Percentiles rank a stretch among this genome's conserved stretches.
Evolutionary conservation across 2,113 vertebrate genomes (phyloP).

Genomic region (Phocoena phocoena): DNA sequence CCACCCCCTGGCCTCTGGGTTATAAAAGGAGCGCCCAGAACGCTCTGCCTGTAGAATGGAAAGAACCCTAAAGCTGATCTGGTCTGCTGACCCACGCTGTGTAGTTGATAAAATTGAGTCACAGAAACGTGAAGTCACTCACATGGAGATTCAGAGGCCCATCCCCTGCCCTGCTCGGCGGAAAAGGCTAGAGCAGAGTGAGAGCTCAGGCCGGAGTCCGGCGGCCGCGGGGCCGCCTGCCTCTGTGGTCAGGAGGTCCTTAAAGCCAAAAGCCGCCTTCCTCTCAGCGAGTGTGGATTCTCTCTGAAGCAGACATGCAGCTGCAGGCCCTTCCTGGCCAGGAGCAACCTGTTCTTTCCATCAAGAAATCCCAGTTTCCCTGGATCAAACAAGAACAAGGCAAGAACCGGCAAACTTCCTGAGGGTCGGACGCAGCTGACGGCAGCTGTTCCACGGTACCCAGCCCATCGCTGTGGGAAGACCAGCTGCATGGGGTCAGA

Average conservation of each 20-base stretch:
- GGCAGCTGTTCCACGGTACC: not conserved
- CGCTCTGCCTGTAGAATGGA: not conserved
- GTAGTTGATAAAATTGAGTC: not conserved
- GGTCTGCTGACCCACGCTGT: not conserved
- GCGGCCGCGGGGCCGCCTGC: not conserved
- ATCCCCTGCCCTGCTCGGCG: not conserved
- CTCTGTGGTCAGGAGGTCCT: not conserved
- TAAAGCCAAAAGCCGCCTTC: not conserved
- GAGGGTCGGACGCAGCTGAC: not conserved
- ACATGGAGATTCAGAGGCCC: not conserved
- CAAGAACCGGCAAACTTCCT: not conserved
- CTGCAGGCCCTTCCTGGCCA: slow-evolving; percentile 51
- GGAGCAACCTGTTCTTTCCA: slow-evolving; percentile 62
- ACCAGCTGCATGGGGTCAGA: not conserved
- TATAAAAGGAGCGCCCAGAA: not conserved
- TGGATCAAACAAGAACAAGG: slow-evolving; percentile 43
- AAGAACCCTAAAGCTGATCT: not conserved
- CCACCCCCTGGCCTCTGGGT: not conserved
- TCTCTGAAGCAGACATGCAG: not conserved
- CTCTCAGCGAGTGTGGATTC: not conserved
- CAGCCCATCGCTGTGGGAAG: not conserved
- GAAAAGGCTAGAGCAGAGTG: not conserved
- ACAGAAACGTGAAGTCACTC: not conserved
- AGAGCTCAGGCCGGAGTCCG: not conserved
- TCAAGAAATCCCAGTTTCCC: slow-evolving; percentile 32